Conservation (phyloP, 2,797 vertebrate genomes). For the Muscicapa comitata region DNA sequence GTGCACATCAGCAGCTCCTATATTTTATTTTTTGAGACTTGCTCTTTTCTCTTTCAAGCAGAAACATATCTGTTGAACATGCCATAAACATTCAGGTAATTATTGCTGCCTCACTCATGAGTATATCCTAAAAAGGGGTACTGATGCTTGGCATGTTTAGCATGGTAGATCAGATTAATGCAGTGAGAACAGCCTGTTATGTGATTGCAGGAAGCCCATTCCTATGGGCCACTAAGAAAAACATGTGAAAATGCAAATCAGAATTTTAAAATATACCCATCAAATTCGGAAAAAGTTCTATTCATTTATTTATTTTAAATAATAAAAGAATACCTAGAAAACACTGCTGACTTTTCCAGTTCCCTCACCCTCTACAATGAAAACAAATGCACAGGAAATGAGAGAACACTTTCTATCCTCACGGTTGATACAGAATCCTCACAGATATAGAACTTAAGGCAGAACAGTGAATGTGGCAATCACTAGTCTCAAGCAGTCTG, state of each 20-base stretch:
- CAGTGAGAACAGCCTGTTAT: not conserved
- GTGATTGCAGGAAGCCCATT: not conserved
- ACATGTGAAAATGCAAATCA: not conserved
- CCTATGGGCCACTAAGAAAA: not conserved
- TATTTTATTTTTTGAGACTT: not conserved
- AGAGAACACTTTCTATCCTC: not conserved
- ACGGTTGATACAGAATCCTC: not conserved
- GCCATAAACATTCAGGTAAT: not conserved
- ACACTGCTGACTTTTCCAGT: not conserved
- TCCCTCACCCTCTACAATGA: accelerated
- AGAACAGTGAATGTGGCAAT: not conserved
- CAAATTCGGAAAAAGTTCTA: not conserved
- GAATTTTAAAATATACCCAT: accelerated
- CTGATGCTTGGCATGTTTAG: not conserved
- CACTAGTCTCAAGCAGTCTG: not conserved
- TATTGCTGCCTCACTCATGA: not conserved
- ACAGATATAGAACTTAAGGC: not conserved
- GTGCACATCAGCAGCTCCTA: slow-evolving; percentile 29
- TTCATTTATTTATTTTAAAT: not conserved
- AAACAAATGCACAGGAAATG: not conserved
- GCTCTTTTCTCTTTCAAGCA: not conserved
- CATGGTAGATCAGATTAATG: not conserved
- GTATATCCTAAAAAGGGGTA: not conserved
- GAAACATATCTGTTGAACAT: not conserved
- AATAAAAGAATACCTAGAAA: not conserved